These are phyloP conservation scores for Ditylenchus dipsaci DNA, from an alignment of 1,140 invertebrate genomes.

Conservation along the genomic window DNA sequence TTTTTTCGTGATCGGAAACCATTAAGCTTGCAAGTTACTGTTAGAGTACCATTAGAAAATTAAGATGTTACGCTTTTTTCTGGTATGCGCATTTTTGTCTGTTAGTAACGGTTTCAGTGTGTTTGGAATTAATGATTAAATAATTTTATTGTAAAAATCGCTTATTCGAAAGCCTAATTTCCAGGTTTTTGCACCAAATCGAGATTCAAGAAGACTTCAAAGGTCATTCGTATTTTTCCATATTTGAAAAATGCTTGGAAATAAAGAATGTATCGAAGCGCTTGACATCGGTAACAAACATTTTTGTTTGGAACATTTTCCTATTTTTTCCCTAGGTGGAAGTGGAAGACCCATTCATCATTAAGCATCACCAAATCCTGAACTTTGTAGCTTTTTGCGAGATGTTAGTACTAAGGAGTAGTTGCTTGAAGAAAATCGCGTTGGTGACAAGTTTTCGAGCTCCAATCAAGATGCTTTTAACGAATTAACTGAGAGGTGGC, in stretches of 20 bases:
- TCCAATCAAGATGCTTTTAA: neutral
- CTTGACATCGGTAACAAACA: neutral
- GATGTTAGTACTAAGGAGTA: slow-evolving; percentile 13
- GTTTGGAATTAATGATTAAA: no score
- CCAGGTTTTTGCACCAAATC: slow-evolving; percentile 8
- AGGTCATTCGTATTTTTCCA: slow-evolving; percentile 20
- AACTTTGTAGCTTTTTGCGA: slow-evolving; percentile 29
- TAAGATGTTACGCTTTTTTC: no score
- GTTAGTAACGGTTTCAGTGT: no score
- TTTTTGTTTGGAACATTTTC: no score
- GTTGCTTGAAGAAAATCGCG: neutral
- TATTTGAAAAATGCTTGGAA: slow-evolving; percentile 25
- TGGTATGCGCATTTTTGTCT: no score
- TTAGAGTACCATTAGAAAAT: no score
- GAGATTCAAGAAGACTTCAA: slow-evolving; percentile 20
- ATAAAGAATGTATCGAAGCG: slow-evolving; percentile 4
- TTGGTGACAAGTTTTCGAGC: slow-evolving; percentile 5
- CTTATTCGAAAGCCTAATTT: no score
- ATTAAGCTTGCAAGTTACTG: no score
- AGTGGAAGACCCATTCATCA: slow-evolving; percentile 26
- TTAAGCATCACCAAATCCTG: slow-evolving; percentile 18
- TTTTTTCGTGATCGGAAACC: no score
- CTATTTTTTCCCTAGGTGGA: slow-evolving; percentile 13
- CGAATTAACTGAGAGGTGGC: slow-evolving; percentile 4
- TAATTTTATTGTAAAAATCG: no score